Percentiles rank a stretch among this genome's conserved stretches.
These are phyloP conservation scores for Aphrocallistes beatrix DNA, from an alignment of 37 sponge, comb jelly and placozoan genomes.

Conservation along the genomic window DNA sequence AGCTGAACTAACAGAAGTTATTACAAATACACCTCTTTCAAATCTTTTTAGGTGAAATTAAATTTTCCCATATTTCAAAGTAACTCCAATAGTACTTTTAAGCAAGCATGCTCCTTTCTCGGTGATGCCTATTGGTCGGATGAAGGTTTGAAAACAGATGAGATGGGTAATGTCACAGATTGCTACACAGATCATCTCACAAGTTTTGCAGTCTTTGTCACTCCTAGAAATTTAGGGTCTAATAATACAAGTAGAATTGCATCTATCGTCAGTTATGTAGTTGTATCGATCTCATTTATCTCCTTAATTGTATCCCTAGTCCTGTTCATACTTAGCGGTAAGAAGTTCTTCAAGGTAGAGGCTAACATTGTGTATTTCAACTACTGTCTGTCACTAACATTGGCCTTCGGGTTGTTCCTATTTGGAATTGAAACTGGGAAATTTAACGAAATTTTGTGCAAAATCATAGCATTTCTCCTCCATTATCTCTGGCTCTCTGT, in stretches of 20 bases:
- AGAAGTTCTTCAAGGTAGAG: not conserved
- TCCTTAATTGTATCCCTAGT: not conserved
- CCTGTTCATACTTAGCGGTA: not conserved
- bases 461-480: not conserved
- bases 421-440: not conserved
- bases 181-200: not conserved
- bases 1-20: no score
- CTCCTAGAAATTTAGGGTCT: not conserved
- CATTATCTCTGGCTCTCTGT: constrained; percentile 2
- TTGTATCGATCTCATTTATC: not conserved
- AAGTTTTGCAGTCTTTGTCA: constrained; percentile 4
- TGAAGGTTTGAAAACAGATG: not conserved
- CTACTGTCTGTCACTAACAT: not conserved
- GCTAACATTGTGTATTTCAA: constrained; percentile 1
- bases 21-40: no score
- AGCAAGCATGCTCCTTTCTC: not conserved
- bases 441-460: not conserved
- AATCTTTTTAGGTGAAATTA: not conserved
- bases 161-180: not conserved
- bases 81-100: no score
- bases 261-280: not conserved
- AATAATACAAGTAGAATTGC: not conserved
- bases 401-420: constrained; percentile 11
- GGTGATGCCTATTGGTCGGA: not conserved
- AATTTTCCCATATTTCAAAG: not conserved